These are phyloP conservation scores for Hylomyscus alleni DNA, from an alignment of 2,797 vertebrate genomes.

Conservation along the genomic window DNA sequence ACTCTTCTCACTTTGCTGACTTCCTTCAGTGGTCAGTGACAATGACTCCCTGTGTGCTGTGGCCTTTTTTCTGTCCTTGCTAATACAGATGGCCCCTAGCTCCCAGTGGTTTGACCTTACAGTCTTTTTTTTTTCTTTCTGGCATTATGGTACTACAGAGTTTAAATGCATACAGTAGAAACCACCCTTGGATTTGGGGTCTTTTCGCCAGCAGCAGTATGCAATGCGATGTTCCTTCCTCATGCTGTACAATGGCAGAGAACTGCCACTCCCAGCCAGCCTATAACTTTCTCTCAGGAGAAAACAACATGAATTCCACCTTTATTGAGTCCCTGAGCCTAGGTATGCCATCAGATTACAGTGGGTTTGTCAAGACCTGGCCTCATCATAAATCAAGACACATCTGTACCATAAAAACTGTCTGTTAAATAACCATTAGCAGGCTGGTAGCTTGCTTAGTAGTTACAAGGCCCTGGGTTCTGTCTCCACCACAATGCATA, in stretches of 20 bases:
- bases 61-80: constrained; percentile 12
- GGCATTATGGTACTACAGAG: not conserved
- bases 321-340: not conserved
- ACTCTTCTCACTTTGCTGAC: not conserved
- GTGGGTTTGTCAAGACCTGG: not conserved
- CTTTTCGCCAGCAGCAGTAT: not conserved
- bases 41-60: not conserved
- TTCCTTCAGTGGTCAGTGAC: not conserved
- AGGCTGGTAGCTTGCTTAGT: not conserved
- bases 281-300: not conserved
- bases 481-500: not conserved
- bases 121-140: not conserved
- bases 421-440: not conserved
- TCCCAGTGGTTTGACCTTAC: not conserved
- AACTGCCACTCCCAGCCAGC: not conserved
- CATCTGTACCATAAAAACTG: not conserved
- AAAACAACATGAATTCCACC: not conserved
- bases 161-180: not conserved
- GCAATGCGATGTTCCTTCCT: fast-evolving
- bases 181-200: not conserved
- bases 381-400: not conserved
- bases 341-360: not conserved
- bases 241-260: not conserved
- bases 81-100: not conserved
- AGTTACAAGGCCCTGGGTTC: not conserved